Evolutionary conservation across 2,797 vertebrate species (phyloP).

Genomic region (Pempheris klunzingeri): DNA sequence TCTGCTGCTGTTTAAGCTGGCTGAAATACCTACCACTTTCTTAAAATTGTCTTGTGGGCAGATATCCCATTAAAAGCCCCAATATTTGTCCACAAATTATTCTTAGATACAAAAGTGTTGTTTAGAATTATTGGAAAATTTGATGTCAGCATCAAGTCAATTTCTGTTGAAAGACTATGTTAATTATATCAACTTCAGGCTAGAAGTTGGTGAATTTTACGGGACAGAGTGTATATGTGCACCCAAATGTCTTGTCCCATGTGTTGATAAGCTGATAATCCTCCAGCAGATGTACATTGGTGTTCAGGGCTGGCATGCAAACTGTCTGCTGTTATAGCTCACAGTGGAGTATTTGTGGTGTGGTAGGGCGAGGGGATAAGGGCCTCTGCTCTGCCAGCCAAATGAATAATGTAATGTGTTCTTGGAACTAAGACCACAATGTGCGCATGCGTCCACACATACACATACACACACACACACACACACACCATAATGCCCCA

Average conservation of each 20-base stretch:
- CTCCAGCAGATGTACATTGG: slow-evolving; percentile 59
- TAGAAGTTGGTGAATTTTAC: slow-evolving; percentile 23
- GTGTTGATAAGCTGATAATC: slow-evolving; percentile 73
- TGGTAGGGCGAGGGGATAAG: slow-evolving; percentile 78
- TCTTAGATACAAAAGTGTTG: background rate
- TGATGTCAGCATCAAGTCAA: background rate
- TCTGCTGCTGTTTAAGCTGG: background rate
- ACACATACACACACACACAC: slow-evolving; percentile 50
- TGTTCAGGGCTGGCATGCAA: slow-evolving; percentile 74
- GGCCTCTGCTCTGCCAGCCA: slow-evolving; percentile 79
- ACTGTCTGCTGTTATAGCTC: slow-evolving; percentile 67
- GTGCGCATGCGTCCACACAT: slow-evolving; percentile 62
- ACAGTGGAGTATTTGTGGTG: slow-evolving; percentile 66
- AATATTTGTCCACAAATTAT: background rate
- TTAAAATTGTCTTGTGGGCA: background rate
- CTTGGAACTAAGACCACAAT: slow-evolving; percentile 79
- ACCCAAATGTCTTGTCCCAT: slow-evolving; percentile 59
- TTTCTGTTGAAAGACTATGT: background rate
- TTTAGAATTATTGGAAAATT: background rate
- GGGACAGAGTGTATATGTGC: slow-evolving; percentile 37
- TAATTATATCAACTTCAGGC: slow-evolving; percentile 15
- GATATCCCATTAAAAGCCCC: background rate
- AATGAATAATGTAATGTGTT: slow-evolving; percentile 87
- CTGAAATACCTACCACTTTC: background rate
- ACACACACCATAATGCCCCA: slow-evolving; percentile 70